A percentile compares a stretch with the other conserved stretches of the same genome.
These are phyloP conservation scores for Phycodurus eques DNA, from an alignment of 2,113 vertebrate genomes.

Conservation along the genomic window DNA sequence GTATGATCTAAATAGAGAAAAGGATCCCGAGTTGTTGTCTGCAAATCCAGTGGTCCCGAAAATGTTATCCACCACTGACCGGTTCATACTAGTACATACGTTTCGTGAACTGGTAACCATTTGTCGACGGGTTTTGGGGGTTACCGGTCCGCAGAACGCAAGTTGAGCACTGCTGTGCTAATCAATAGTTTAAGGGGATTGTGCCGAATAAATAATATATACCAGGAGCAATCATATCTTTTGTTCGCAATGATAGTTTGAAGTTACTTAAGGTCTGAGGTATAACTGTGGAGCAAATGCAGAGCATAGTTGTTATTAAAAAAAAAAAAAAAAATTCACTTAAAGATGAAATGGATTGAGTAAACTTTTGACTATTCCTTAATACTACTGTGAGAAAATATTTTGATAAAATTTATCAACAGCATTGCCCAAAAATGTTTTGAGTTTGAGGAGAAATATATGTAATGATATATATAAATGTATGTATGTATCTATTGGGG, in stretches of 20 bases:
- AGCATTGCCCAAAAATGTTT: not conserved
- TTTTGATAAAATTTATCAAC: not conserved
- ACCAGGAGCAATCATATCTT: not conserved
- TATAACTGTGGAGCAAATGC: constrained; percentile 13
- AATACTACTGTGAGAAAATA: not conserved
- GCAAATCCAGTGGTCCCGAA: not conserved
- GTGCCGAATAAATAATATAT: not conserved
- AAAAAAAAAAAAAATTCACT: not conserved
- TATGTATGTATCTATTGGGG: too few species aligned
- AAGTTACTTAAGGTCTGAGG: constrained; percentile 9
- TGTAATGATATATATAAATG: not conserved
- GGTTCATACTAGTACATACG: too few species aligned
- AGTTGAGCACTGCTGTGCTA: too few species aligned
- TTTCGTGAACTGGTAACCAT: too few species aligned
- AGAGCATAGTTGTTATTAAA: constrained; percentile 14
- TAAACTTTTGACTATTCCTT: not conserved
- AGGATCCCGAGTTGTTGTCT: constrained; percentile 58
- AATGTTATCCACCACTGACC: too few species aligned
- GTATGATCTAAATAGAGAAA: constrained; percentile 69
- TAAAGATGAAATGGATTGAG: not conserved
- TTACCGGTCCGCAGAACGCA: too few species aligned
- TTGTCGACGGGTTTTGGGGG: too few species aligned
- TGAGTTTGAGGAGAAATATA: not conserved
- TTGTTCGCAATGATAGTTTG: not conserved
- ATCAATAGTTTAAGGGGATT: not conserved